A percentile compares a stretch with the other conserved stretches of the same genome.
phyloP scores from a whole-genome alignment of 2,888 invertebrate species.

The Cephus pulcher region DNA sequence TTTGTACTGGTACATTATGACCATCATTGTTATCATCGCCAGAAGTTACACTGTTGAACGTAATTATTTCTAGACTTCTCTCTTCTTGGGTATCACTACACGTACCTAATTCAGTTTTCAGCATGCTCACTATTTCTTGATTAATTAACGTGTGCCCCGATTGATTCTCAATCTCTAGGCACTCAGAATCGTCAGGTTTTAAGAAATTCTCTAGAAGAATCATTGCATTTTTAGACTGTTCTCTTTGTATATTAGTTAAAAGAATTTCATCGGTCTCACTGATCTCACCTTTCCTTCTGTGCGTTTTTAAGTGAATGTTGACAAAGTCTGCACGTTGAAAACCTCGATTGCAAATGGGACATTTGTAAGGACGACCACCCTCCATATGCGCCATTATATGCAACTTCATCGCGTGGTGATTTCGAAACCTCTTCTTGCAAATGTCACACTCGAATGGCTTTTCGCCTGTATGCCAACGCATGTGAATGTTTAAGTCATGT shows the following conservation, averaged over 20 bases:
- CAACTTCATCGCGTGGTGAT: slow-evolving; percentile 3
- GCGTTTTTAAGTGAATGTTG: neutral
- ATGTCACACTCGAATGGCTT: slow-evolving; percentile 5
- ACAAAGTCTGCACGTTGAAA: slow-evolving; percentile 3
- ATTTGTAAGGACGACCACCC: slow-evolving; percentile 4
- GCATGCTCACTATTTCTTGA: slow-evolving; percentile 6
- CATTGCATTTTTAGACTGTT: neutral
- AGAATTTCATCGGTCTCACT: neutral
- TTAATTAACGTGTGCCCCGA: slow-evolving; percentile 3
- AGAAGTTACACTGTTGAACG: neutral
- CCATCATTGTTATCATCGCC: neutral
- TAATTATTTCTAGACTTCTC: neutral
- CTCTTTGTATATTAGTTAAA: neutral
- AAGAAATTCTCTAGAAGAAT: neutral
- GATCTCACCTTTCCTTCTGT: slow-evolving; percentile 6
- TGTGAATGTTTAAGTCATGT: slow-evolving; percentile 3
- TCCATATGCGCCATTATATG: slow-evolving; percentile 5
- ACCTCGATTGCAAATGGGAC: slow-evolving; percentile 2
- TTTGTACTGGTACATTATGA: neutral
- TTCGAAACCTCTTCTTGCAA: neutral
- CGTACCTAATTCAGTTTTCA: slow-evolving; percentile 2
- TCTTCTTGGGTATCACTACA: neutral
- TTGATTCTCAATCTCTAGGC: neutral
- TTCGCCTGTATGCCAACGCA: slow-evolving; percentile 4
- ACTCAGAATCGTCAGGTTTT: neutral